phyloP scores from a whole-genome alignment of 2,888 invertebrate genomes.

The Strigamia crassipes region DNA sequence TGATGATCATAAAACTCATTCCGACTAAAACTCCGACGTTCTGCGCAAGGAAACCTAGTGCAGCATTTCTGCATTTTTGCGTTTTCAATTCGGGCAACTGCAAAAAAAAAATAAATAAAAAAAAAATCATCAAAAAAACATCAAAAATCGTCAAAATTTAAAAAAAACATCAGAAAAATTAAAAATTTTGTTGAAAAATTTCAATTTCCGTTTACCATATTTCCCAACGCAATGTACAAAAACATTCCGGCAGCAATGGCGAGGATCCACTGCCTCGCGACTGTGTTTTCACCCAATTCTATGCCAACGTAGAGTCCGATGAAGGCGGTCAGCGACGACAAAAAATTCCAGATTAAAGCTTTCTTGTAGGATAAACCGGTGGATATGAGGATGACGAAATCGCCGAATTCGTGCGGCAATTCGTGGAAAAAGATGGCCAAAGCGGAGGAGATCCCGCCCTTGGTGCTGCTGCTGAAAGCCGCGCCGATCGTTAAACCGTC shows the following conservation, averaged over 20 bases:
- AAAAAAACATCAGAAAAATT: too few relatives aligned
- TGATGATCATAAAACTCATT: conserved; percentile 45
- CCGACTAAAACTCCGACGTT: conserved; percentile 47
- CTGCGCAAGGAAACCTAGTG: conserved; percentile 35
- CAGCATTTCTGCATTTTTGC: not conserved
- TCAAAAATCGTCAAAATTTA: not conserved
- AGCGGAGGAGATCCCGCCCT: conserved; percentile 59
- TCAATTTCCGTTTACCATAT: conserved; percentile 58
- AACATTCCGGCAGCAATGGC: conserved; percentile 63
- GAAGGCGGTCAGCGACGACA: conserved; percentile 61
- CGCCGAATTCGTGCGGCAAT: conserved; percentile 62
- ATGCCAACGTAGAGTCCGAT: conserved; percentile 60
- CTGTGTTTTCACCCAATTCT: conserved; percentile 54
- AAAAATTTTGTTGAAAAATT: too few relatives aligned
- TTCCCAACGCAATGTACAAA: conserved; percentile 61
- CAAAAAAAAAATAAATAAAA: conserved; percentile 15
- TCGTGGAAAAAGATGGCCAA: conserved; percentile 62
- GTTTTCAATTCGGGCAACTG: conserved; percentile 29
- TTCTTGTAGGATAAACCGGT: conserved; percentile 58
- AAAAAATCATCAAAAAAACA: not conserved
- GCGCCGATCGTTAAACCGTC: conserved; percentile 62
- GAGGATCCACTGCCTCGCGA: conserved; percentile 59
- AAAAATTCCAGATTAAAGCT: conserved; percentile 59
- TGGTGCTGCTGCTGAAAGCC: conserved; percentile 56
- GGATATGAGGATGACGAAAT: conserved; percentile 61